Evolutionary conservation across 1,140 invertebrate species (phyloP).

Genomic region (Lepidurus packardi): DNA sequence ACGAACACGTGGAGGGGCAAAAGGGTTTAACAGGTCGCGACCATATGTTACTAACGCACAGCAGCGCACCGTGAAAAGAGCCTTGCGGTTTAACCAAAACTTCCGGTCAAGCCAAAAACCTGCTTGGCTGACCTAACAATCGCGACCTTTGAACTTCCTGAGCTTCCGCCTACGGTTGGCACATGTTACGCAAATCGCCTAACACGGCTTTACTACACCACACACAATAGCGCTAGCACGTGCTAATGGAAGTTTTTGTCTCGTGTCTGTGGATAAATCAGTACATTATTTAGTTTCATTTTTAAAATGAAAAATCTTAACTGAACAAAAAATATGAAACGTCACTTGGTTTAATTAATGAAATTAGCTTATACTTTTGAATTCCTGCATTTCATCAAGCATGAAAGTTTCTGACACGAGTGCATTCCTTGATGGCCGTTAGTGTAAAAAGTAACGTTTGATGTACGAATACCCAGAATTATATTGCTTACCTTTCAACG

Average conservation of each 20-base stretch:
- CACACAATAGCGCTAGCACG: not conserved
- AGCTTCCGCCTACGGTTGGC: not conserved
- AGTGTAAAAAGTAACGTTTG: too few relatives aligned
- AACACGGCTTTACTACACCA: not conserved
- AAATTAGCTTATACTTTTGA: not conserved
- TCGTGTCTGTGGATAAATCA: too few relatives aligned
- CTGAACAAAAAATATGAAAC: not conserved
- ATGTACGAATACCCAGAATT: not conserved
- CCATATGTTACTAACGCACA: not conserved
- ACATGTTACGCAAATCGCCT: not conserved
- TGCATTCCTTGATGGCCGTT: not conserved
- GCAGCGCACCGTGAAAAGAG: not conserved
- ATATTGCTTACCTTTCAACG: not conserved
- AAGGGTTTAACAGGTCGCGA: constrained; percentile 3
- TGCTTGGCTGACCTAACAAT: not conserved
- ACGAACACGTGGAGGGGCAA: not conserved
- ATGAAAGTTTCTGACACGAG: not conserved
- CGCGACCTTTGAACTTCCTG: not conserved
- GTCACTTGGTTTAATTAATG: not conserved
- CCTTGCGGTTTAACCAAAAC: constrained; percentile 6
- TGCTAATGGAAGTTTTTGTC: not conserved
- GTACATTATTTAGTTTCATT: too few relatives aligned
- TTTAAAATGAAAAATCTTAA: not conserved
- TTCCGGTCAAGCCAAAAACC: constrained; percentile 19
- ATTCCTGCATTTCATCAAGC: not conserved